Evolutionary conservation across 2,888 invertebrate species (phyloP).

Genomic region (Drosophila heteroneura): DNA sequence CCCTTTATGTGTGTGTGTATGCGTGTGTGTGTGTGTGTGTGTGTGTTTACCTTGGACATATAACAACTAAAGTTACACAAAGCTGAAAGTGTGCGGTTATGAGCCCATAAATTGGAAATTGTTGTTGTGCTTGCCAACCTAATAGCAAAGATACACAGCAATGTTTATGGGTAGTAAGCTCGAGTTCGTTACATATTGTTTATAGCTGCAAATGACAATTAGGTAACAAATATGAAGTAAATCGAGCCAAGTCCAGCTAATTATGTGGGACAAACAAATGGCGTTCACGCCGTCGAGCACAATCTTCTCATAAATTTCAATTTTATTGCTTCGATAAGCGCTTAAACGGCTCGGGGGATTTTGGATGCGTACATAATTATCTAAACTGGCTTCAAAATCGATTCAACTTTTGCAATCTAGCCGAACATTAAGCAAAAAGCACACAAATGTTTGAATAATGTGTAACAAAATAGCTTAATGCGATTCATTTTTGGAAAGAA

Average conservation of each 20-base stretch:
- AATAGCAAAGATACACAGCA: constrained; percentile 6
- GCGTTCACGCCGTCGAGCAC: not conserved
- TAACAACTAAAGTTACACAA: constrained; percentile 13
- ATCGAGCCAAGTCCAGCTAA: constrained; percentile 11
- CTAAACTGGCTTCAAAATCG: not conserved
- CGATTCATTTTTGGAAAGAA: not conserved
- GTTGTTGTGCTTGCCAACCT: not conserved
- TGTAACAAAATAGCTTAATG: not conserved
- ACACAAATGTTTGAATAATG: not conserved
- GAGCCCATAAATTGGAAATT: constrained; percentile 30
- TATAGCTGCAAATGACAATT: constrained; percentile 4
- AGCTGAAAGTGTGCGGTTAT: constrained; percentile 7
- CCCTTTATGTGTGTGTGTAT: not conserved
- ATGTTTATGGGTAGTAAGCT: not conserved
- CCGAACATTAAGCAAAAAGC: not conserved
- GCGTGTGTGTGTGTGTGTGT: constrained; percentile 16
- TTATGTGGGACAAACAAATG: constrained; percentile 12
- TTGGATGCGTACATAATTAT: constrained; percentile 3
- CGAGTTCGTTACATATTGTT: not conserved
- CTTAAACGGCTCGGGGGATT: not conserved
- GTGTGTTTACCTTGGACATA: constrained; percentile 19
- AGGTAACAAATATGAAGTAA: constrained; percentile 10
- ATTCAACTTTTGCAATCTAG: not conserved
- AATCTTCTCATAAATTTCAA: constrained; percentile 14
- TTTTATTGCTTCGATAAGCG: constrained; percentile 24